Evolutionary conservation across 2,888 invertebrate genomes (phyloP).

Genomic region (Platycheirus albimanus): DNA sequence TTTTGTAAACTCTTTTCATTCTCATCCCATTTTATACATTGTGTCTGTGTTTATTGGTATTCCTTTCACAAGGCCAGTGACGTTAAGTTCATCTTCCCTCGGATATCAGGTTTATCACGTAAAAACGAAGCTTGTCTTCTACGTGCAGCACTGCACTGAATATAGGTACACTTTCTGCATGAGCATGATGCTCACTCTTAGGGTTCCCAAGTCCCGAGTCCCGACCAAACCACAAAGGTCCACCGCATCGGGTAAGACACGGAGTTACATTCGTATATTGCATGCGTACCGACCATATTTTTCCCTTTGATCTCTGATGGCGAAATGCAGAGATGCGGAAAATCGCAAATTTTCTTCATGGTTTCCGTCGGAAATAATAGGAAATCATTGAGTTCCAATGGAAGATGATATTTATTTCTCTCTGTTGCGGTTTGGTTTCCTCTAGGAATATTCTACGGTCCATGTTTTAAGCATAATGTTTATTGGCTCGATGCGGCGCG

Average conservation of each 20-base stretch:
- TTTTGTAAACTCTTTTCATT: not conserved
- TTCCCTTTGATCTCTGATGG: constrained; percentile 55
- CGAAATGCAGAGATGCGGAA: constrained; percentile 54
- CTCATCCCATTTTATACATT: constrained; percentile 3
- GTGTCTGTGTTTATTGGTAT: constrained; percentile 39
- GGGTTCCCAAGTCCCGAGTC: not conserved
- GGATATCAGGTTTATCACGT: constrained; percentile 56
- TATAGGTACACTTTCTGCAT: constrained; percentile 45
- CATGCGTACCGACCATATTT: constrained; percentile 50
- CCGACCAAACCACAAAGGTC: constrained; percentile 51
- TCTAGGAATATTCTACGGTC: constrained; percentile 6
- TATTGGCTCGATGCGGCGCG: constrained; percentile 18
- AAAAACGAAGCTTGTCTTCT: constrained; percentile 1
- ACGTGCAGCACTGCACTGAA: constrained; percentile 38
- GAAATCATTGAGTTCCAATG: constrained; percentile 47
- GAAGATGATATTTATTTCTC: constrained; percentile 47
- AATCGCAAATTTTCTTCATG: constrained; percentile 49
- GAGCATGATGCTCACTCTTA: constrained; percentile 6
- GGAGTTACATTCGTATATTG: constrained; percentile 20
- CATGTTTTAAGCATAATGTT: not conserved
- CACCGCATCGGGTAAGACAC: constrained; percentile 1
- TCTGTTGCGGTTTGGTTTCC: constrained; percentile 24
- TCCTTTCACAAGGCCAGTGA: constrained; percentile 16
- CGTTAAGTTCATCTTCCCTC: constrained; percentile 60
- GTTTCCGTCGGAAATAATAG: constrained; percentile 47